Conservation (phyloP, 2,888 invertebrate genomes). For the Drosophila histrio region DNA sequence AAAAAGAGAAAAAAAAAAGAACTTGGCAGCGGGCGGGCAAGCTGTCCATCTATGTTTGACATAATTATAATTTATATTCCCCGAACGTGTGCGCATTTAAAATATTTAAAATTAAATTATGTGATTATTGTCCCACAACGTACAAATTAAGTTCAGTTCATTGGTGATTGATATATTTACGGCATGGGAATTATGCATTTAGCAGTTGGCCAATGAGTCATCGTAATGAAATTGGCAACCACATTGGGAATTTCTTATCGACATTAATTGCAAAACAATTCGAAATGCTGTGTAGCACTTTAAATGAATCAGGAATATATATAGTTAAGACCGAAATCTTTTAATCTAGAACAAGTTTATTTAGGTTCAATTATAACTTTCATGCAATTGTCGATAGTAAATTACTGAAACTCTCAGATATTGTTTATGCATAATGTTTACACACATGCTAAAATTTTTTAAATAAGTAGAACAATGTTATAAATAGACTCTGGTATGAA, state of each 20-base stretch:
- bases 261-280: background rate
- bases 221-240: background rate
- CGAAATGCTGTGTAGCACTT: background rate
- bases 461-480: background rate
- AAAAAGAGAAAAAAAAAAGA: slow-evolving; percentile 6
- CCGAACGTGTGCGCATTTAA: slow-evolving; percentile 14
- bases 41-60: slow-evolving; percentile 53
- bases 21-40: slow-evolving; percentile 45
- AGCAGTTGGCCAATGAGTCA: slow-evolving; percentile 30
- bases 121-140: slow-evolving; percentile 25
- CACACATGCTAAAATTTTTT: slow-evolving; percentile 30
- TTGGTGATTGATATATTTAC: slow-evolving; percentile 46
- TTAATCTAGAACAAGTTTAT: background rate
- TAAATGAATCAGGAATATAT: background rate
- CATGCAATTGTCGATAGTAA: background rate
- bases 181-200: slow-evolving; percentile 15
- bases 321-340: background rate
- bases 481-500: background rate
- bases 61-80: slow-evolving; percentile 59
- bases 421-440: slow-evolving; percentile 21
- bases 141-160: background rate
- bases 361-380: background rate
- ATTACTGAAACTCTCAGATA: slow-evolving; percentile 10
- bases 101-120: slow-evolving; percentile 57
- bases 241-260: background rate